Conservation (phyloP, 1,140 invertebrate species). For the Mamestra configurata region DNA sequence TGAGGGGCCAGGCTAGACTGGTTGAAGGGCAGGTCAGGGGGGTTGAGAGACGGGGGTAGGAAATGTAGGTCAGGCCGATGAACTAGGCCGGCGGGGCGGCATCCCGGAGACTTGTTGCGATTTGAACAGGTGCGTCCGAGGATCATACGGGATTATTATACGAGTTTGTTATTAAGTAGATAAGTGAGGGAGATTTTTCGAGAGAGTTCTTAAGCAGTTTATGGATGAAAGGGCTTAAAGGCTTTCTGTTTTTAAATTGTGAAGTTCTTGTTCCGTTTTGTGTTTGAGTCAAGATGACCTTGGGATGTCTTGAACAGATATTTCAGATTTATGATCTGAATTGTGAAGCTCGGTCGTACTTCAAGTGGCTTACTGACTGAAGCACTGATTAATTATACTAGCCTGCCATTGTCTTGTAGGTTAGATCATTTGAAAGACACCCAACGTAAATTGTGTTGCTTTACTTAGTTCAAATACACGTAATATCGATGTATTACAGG, state of each 20-base stretch:
- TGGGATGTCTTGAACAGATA: slow-evolving; percentile 20
- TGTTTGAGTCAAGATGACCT: background rate
- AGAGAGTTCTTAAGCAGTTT: slow-evolving; percentile 31
- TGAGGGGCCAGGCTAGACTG: slow-evolving; percentile 34
- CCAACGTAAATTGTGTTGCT: background rate
- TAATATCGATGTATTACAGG: too few species aligned
- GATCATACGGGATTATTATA: slow-evolving; percentile 50
- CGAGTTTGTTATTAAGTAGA: slow-evolving; percentile 47
- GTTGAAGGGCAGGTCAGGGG: slow-evolving; percentile 31
- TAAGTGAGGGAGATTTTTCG: slow-evolving; percentile 30
- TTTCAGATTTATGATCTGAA: slow-evolving; percentile 26
- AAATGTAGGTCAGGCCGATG: slow-evolving; percentile 60
- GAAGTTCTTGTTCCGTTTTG: background rate
- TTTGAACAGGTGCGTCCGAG: slow-evolving; percentile 47
- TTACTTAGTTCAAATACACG: background rate
- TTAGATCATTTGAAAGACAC: background rate
- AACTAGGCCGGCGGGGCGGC: slow-evolving; percentile 55
- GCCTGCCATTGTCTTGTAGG: background rate
- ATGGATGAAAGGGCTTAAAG: slow-evolving; percentile 10
- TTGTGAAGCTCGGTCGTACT: background rate
- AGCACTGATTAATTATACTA: slow-evolving; percentile 11
- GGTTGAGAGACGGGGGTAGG: background rate
- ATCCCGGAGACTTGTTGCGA: slow-evolving; percentile 47
- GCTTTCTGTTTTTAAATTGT: background rate
- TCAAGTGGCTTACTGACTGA: slow-evolving; percentile 1